Conservation (phyloP, 2,797 vertebrate genomes). For the Calcarius lapponicus region DNA sequence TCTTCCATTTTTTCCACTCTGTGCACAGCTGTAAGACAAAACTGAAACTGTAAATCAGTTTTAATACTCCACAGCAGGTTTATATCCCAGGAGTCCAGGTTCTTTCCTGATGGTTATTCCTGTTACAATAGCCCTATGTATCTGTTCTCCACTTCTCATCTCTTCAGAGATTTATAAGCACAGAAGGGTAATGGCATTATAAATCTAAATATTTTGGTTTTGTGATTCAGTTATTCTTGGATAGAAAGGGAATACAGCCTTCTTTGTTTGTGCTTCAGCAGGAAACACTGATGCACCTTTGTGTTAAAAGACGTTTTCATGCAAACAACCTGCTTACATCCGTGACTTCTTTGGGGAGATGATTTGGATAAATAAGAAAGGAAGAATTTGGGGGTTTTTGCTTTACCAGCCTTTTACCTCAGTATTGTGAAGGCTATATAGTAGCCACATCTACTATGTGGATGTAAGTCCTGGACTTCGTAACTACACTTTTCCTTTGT, state of each 20-base stretch:
- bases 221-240: neutral
- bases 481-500: neutral
- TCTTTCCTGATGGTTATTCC: neutral
- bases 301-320: neutral
- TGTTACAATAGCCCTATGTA: neutral
- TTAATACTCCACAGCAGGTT: conserved; percentile 25
- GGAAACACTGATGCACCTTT: neutral
- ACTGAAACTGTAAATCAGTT: conserved; percentile 35
- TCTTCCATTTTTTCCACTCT: neutral
- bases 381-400: neutral
- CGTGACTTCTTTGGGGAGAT: neutral
- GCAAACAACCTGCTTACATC: neutral
- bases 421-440: neutral
- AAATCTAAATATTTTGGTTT: neutral
- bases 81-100: neutral
- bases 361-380: neutral
- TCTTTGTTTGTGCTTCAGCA: neutral
- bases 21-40: neutral
- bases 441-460: neutral
- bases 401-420: neutral
- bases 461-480: neutral
- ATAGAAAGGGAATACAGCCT: neutral
- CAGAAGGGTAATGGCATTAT: neutral
- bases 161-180: neutral
- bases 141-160: neutral